Evolutionary conservation across 2,113 vertebrate genomes (phyloP).

Genomic region (Pituophis catenifer): DNA sequence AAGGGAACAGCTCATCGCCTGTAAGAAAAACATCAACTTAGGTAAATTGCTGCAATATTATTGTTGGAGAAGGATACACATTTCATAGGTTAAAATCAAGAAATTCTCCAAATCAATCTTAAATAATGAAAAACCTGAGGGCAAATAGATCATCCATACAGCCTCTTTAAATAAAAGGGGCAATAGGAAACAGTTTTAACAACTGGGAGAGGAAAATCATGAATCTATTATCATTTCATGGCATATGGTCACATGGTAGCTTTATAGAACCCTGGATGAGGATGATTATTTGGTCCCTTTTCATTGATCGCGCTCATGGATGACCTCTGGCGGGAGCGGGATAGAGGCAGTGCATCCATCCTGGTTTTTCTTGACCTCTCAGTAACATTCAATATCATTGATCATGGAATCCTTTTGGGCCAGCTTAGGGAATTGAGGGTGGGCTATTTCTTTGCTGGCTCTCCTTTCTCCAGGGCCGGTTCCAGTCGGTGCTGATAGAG

Average conservation of each 20-base stretch:
- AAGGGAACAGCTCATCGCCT: constrained; percentile 74
- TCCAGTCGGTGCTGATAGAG: neutral
- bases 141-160: neutral
- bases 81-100: neutral
- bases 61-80: neutral
- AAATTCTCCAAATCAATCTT: neutral
- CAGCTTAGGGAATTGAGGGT: neutral
- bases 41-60: constrained; percentile 43
- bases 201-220: neutral
- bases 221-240: neutral
- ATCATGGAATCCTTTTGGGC: neutral
- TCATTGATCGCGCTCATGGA: neutral
- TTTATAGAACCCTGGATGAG: neutral
- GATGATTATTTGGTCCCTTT: neutral
- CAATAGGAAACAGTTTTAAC: neutral
- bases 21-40: constrained; percentile 59
- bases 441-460: neutral
- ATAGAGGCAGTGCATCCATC: no score
- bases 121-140: neutral
- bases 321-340: no score
- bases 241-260: neutral
- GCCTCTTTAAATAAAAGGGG: neutral
- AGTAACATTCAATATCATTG: neutral
- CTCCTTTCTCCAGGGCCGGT: neutral
- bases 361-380: neutral